Evolutionary conservation across 2,113 vertebrate species (phyloP).

Genomic region (Salminus brasiliensis): DNA sequence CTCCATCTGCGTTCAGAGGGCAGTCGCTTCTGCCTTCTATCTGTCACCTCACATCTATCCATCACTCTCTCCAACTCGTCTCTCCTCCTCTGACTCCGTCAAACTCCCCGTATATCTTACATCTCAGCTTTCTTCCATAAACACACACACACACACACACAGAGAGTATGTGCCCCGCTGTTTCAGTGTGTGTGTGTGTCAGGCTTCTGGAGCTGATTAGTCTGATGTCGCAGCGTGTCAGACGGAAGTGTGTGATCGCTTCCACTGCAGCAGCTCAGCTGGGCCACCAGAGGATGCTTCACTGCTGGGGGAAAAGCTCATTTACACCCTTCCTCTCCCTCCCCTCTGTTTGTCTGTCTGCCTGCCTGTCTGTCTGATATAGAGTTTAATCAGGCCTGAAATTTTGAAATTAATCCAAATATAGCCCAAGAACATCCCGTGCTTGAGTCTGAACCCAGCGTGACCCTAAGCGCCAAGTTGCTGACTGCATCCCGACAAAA

Average conservation of each 20-base stretch:
- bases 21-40: constrained; percentile 52
- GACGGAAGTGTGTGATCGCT: constrained; percentile 9
- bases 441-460: not conserved
- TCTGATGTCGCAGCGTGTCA: constrained; percentile 43
- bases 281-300: constrained; percentile 10
- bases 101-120: constrained; percentile 6
- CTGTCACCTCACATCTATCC: constrained; percentile 29
- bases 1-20: not conserved
- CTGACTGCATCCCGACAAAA: not conserved
- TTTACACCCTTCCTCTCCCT: not conserved
- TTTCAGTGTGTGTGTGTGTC: constrained; percentile 26
- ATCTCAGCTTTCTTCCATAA: not conserved
- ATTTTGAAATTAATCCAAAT: not conserved
- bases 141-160: constrained; percentile 16
- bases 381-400: not conserved
- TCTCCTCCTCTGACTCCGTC: constrained; percentile 33
- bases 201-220: constrained; percentile 50
- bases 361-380: not conserved
- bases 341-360: not conserved
- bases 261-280: constrained; percentile 1
- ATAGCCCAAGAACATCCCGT: not conserved
- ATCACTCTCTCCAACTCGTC: constrained; percentile 33
- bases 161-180: constrained; percentile 5
- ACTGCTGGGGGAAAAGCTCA: constrained; percentile 16
- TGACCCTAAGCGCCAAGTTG: not conserved